Conservation (phyloP, 2,797 vertebrate genomes). For the Thunnus albacares region DNA sequence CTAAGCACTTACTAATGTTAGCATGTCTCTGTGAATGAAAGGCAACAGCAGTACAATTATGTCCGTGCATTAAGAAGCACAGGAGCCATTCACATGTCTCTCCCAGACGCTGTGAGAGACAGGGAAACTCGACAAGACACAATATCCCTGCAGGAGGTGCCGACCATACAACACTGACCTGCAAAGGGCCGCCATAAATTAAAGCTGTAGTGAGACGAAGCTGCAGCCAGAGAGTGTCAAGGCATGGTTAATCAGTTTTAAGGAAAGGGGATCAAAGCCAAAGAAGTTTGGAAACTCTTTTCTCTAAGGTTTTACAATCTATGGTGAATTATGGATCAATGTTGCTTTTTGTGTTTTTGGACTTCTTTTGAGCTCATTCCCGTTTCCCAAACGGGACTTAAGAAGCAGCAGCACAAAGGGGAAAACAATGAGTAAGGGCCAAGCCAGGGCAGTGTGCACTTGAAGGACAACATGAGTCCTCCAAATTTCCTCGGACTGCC, state of each 20-base stretch:
- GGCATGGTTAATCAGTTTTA: conserved; percentile 75
- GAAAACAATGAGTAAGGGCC: conserved; percentile 66
- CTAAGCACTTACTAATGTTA: conserved; percentile 26
- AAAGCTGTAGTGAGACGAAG: conserved; percentile 59
- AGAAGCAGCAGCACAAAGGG: conserved; percentile 53
- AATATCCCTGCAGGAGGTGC: conserved; percentile 79
- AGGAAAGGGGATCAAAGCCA: conserved; percentile 64
- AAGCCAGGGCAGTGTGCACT: conserved; percentile 55
- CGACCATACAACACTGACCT: conserved; percentile 66
- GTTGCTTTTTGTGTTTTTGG: conserved; percentile 55
- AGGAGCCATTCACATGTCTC: conserved; percentile 60
- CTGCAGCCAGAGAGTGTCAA: conserved; percentile 59
- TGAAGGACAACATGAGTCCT: conserved; percentile 63
- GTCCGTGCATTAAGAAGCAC: conserved; percentile 34
- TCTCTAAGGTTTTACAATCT: conserved; percentile 72
- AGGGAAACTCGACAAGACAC: conserved; percentile 62
- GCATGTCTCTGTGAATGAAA: conserved; percentile 29
- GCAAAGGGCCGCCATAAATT: conserved; percentile 78
- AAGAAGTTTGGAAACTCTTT: conserved; percentile 48
- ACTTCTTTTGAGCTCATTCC: conserved; percentile 57
- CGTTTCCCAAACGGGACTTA: conserved; percentile 37
- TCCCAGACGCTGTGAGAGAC: conserved; percentile 65
- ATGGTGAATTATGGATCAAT: conserved; percentile 67
- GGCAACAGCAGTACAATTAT: conserved; percentile 14
- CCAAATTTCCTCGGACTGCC: conserved; percentile 54